Conservation (phyloP, 2,888 invertebrate genomes). For the Leptopilina drosophilae region DNA sequence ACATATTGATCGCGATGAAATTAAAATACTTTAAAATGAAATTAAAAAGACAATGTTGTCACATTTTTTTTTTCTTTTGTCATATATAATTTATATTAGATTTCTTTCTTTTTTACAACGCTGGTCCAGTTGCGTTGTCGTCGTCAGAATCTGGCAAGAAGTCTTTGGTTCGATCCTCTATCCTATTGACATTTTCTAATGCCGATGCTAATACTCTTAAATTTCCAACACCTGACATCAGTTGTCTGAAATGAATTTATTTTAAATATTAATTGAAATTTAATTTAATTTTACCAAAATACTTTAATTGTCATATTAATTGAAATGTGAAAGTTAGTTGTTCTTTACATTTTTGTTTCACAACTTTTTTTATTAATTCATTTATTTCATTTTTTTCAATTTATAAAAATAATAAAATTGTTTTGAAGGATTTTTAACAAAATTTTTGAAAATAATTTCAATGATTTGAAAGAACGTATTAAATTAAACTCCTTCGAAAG, state of each 20-base stretch:
- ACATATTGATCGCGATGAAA: neutral
- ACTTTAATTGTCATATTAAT: too few species aligned
- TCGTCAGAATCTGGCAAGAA: slow-evolving; percentile 77
- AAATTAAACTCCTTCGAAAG: too few species aligned
- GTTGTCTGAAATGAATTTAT: slow-evolving; percentile 78
- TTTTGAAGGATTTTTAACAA: too few species aligned
- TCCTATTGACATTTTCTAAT: slow-evolving; percentile 80
- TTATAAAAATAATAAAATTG: too few species aligned
- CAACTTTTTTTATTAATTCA: too few species aligned
- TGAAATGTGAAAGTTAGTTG: too few species aligned
- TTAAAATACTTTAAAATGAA: neutral
- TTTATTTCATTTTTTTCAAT: too few species aligned
- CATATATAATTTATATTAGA: neutral
- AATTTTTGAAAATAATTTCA: too few species aligned
- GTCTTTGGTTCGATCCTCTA: slow-evolving; percentile 78
- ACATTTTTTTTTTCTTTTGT: neutral
- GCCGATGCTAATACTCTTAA: slow-evolving; percentile 82
- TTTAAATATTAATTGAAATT: too few species aligned
- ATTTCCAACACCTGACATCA: slow-evolving; percentile 83
- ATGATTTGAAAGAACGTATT: too few species aligned
- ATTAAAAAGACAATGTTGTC: neutral
- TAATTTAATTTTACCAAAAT: too few species aligned
- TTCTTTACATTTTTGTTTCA: too few species aligned
- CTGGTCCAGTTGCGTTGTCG: slow-evolving; percentile 78
- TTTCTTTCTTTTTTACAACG: slow-evolving; percentile 70